These are phyloP conservation scores for Lottia scabra DNA, from an alignment of 2,888 invertebrate genomes.

Conservation along the genomic window DNA sequence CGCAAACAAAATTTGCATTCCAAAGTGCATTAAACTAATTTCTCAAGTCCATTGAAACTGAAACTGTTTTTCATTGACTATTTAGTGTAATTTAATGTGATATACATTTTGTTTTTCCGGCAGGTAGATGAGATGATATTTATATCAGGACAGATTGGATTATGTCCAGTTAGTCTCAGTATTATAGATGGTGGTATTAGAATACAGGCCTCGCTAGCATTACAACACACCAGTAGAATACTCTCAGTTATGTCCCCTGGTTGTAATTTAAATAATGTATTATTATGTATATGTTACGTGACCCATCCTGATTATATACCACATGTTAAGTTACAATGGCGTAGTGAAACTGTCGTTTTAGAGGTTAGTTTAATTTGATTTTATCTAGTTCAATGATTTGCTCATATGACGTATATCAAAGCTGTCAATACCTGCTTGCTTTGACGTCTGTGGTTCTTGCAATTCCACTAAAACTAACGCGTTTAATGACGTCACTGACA, in stretches of 20 bases:
- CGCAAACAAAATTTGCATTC: too few relatives aligned
- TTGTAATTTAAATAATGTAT: slow-evolving; percentile 82
- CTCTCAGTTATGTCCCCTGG: slow-evolving; percentile 82
- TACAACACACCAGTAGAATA: slow-evolving; percentile 86
- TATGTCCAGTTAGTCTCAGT: slow-evolving; percentile 85
- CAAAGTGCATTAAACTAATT: too few relatives aligned
- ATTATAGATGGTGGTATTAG: slow-evolving; percentile 82
- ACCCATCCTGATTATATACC: slow-evolving; percentile 79
- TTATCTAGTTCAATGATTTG: too few relatives aligned
- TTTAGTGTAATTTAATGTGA: too few relatives aligned
- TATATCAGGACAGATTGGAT: slow-evolving; percentile 91
- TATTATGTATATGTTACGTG: slow-evolving; percentile 90
- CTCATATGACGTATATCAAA: too few relatives aligned
- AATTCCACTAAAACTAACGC: too few relatives aligned
- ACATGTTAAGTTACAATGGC: slow-evolving; percentile 85
- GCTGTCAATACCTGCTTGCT: too few relatives aligned
- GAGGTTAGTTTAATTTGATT: neutral
- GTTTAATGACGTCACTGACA: too few relatives aligned
- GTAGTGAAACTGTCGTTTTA: slow-evolving; percentile 69
- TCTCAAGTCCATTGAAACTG: too few relatives aligned
- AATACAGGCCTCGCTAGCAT: slow-evolving; percentile 82
- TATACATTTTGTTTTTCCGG: slow-evolving; percentile 29
- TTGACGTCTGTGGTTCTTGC: too few relatives aligned
- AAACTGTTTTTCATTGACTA: too few relatives aligned
- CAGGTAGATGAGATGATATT: slow-evolving; percentile 87